Percentiles rank a stretch among this genome's conserved stretches.
Conservation (phyloP, 2,113 vertebrate species). For the Ophiodon elongatus region DNA sequence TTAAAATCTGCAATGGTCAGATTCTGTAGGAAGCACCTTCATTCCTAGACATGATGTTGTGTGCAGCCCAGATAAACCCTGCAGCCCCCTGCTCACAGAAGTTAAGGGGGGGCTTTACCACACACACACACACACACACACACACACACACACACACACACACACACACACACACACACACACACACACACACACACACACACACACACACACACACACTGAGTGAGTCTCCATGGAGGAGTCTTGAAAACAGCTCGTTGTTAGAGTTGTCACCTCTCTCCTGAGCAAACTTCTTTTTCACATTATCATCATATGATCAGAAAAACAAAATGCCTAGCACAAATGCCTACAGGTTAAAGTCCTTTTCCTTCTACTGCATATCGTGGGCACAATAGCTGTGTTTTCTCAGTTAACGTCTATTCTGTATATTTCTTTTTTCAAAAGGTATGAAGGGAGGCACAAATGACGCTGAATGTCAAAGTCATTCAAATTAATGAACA, state of each 20-base stretch:
- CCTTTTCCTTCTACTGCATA: too few species aligned
- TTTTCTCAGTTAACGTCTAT: neutral
- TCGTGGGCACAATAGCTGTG: neutral
- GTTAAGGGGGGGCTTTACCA: too few species aligned
- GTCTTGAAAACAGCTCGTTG: too few species aligned
- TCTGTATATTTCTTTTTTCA: neutral
- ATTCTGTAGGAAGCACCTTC: neutral
- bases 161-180: neutral
- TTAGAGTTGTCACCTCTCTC: neutral
- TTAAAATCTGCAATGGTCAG: neutral
- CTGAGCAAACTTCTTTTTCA: neutral
- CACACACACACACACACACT: too few species aligned
- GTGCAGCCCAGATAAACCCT: neutral
- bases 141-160: slow-evolving; percentile 6
- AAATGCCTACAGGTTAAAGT: neutral
- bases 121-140: neutral
- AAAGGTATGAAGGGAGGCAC: neutral
- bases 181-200: slow-evolving; percentile 1
- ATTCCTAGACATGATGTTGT: slow-evolving; percentile 21
- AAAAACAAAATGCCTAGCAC: neutral
- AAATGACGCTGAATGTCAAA: neutral
- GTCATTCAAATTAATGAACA: neutral
- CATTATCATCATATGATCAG: neutral
- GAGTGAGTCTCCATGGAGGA: neutral
- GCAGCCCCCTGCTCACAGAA: too few species aligned